Percentiles rank a stretch among this genome's conserved stretches.
These are phyloP conservation scores for Liasis olivaceus DNA, from an alignment of 2,797 vertebrate species.

Conservation along the genomic window DNA sequence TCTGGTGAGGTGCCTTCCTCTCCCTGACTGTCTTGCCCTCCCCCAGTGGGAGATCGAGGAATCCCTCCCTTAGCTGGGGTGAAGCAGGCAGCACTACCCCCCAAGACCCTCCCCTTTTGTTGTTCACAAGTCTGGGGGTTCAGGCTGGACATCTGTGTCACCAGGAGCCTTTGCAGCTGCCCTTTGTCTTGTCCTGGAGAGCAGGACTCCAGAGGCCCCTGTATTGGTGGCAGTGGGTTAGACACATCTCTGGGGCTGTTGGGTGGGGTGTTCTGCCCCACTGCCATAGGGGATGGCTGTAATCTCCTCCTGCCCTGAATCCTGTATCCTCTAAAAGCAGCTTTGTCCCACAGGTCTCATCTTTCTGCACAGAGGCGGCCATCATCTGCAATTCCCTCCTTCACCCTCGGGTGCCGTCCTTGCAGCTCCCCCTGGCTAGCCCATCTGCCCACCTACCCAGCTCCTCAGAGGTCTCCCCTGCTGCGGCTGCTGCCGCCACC, in stretches of 20 bases:
- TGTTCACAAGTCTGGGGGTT: not conserved
- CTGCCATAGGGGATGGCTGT: not conserved
- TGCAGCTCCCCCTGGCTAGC: conserved; percentile 58
- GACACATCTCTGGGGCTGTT: not conserved
- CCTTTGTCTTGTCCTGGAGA: not conserved
- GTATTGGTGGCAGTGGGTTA: not conserved
- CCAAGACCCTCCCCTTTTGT: not conserved
- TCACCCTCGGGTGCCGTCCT: conserved; percentile 83
- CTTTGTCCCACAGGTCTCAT: conserved; percentile 78
- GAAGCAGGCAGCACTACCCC: no score
- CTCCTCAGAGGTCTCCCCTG: conserved; percentile 35
- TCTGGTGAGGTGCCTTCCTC: conserved; percentile 69
- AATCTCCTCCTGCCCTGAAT: not conserved
- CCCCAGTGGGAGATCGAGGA: conserved; percentile 65
- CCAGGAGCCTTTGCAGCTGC: not conserved
- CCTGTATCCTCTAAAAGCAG: no score
- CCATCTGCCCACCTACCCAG: conserved; percentile 28
- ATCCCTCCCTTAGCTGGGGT: not conserved
- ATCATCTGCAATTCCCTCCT: conserved; percentile 83
- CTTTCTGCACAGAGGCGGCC: conserved; percentile 85
- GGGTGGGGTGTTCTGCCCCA: not conserved
- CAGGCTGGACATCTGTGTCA: no score
- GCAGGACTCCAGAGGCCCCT: not conserved
- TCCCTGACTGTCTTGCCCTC: conserved; percentile 77
- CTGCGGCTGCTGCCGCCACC: conserved; percentile 16